Evolutionary conservation across 2,888 invertebrate species (phyloP).

Genomic region (Spodoptera littoralis): DNA sequence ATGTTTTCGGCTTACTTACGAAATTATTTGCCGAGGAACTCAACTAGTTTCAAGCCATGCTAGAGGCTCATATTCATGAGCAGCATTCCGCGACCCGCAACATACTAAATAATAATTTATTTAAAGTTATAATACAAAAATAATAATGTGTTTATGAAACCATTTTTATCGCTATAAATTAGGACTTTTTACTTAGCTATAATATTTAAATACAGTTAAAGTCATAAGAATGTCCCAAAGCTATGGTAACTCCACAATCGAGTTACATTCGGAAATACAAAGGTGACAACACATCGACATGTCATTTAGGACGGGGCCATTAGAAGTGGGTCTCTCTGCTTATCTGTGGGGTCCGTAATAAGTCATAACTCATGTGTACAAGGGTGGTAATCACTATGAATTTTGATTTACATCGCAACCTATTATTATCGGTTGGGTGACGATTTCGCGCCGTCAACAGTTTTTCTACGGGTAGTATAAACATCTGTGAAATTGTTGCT

Average conservation of each 20-base stretch:
- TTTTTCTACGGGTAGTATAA: constrained; percentile 59
- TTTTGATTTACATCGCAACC: constrained; percentile 78
- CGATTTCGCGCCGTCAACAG: constrained; percentile 67
- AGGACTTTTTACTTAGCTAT: no score
- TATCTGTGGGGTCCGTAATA: constrained; percentile 68
- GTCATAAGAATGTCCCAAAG: neutral
- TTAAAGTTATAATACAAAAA: neutral
- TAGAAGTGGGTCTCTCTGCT: constrained; percentile 72
- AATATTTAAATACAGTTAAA: neutral
- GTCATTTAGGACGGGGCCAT: constrained; percentile 84
- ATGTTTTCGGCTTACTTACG: no score
- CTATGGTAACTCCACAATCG: constrained; percentile 51
- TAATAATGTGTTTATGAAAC: neutral
- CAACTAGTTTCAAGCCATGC: no score
- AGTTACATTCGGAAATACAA: constrained; percentile 80
- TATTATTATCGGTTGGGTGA: constrained; percentile 75
- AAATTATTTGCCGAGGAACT: no score
- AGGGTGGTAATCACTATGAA: constrained; percentile 76
- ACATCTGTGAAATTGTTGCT: constrained; percentile 80
- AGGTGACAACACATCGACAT: constrained; percentile 85
- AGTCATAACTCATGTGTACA: constrained; percentile 84
- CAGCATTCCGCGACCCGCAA: no score
- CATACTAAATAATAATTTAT: no score
- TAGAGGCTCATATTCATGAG: no score
- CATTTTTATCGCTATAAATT: neutral